A percentile compares a stretch with the other conserved stretches of the same genome.
These are phyloP conservation scores for Thryonomys swinderianus DNA, from an alignment of 2,113 vertebrate genomes.

Conservation along the genomic window DNA sequence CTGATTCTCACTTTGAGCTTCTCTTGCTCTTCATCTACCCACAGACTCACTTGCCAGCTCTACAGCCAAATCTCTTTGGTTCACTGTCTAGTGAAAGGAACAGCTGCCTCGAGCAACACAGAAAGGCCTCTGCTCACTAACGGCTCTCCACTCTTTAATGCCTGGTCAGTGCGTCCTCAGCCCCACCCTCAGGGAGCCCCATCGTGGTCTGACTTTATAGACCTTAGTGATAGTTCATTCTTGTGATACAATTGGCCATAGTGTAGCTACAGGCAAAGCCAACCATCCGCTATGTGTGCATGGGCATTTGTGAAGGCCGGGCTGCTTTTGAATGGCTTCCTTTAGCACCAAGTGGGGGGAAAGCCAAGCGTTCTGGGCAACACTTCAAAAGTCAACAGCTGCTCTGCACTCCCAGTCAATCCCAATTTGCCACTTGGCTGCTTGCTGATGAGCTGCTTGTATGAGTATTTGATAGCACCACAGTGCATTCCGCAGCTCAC, in stretches of 20 bases:
- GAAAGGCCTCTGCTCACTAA: not conserved
- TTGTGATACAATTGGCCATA: not conserved
- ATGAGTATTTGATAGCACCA: conserved; percentile 54
- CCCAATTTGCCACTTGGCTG: conserved; percentile 79
- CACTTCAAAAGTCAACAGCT: conserved; percentile 77
- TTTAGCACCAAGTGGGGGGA: conserved; percentile 54
- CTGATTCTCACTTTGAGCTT: not conserved
- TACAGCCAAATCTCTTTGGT: not conserved
- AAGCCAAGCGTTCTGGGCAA: conserved; percentile 73
- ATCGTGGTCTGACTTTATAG: not conserved
- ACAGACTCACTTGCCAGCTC: not conserved
- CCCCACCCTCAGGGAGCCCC: not conserved
- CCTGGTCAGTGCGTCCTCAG: not conserved
- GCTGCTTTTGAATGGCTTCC: conserved; percentile 61
- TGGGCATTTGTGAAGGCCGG: conserved; percentile 44
- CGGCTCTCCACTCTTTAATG: not conserved
- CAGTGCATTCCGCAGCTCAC: conserved; percentile 50
- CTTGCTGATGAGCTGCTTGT: conserved; percentile 70
- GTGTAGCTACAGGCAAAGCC: not conserved
- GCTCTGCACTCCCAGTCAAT: conserved; percentile 72
- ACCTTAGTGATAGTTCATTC: not conserved
- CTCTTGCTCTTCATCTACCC: not conserved
- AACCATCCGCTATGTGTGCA: not conserved
- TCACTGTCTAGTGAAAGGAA: not conserved
- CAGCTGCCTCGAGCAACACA: not conserved